These are phyloP conservation scores for Hecatera dysodea DNA, from an alignment of 2,888 invertebrate genomes.

Conservation along the genomic window DNA sequence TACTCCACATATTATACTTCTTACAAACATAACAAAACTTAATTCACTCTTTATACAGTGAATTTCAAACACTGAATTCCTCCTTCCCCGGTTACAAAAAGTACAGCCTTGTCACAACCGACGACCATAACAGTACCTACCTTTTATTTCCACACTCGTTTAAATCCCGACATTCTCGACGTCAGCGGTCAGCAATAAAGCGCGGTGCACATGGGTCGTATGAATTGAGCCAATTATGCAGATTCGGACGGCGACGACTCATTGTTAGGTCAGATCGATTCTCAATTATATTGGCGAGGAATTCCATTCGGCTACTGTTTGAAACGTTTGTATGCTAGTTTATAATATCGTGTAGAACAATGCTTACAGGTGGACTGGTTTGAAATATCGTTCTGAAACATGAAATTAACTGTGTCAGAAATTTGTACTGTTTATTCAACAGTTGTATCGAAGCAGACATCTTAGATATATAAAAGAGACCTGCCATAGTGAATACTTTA, in stretches of 20 bases:
- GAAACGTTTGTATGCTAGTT: background rate
- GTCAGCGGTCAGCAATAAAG: constrained; percentile 64
- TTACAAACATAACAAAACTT: background rate
- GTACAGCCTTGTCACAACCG: constrained; percentile 7
- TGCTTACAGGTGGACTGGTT: background rate
- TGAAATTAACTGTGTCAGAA: background rate
- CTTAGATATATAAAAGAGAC: too few relatives aligned
- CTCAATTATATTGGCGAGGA: constrained; percentile 44
- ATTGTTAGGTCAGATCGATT: constrained; percentile 64
- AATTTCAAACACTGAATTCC: background rate
- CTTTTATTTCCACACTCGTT: constrained; percentile 28
- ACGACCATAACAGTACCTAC: constrained; percentile 8
- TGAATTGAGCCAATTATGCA: constrained; percentile 78
- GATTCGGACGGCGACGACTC: constrained; percentile 65
- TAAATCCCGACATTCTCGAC: constrained; percentile 14
- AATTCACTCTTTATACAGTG: background rate
- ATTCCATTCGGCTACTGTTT: constrained; percentile 24
- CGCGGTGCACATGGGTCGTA: constrained; percentile 60
- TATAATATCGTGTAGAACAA: background rate
- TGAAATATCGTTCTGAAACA: background rate
- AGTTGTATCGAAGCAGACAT: too few relatives aligned
- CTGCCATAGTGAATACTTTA: too few relatives aligned
- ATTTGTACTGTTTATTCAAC: background rate
- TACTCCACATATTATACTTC: too few relatives aligned
- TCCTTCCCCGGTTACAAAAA: constrained; percentile 1